A percentile compares a stretch with the other conserved stretches of the same genome.
phyloP scores from a whole-genome alignment of 2,797 vertebrate genomes.

The Harpagifer antarcticus region DNA sequence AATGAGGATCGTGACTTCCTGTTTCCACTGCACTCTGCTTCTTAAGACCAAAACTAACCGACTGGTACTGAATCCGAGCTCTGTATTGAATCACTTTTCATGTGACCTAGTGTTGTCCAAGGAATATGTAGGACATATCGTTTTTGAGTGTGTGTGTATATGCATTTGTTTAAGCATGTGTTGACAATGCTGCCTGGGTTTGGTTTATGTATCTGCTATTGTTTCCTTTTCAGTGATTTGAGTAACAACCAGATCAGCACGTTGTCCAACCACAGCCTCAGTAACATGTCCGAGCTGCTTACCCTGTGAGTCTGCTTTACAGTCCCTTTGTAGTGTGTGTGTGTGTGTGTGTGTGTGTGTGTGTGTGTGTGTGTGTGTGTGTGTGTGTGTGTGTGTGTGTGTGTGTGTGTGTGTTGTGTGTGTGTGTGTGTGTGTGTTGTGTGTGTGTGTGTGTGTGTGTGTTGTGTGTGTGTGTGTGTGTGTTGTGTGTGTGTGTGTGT shows the following conservation, averaged over 20 bases:
- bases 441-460: too few relatives aligned
- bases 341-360: too few relatives aligned
- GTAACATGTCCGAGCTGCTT: constrained; percentile 99
- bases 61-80: constrained; percentile 11
- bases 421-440: too few relatives aligned
- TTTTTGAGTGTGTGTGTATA: constrained; percentile 22
- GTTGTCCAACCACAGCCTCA: constrained; percentile 98
- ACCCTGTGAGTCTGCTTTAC: constrained; percentile 94
- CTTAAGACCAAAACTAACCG: constrained; percentile 57
- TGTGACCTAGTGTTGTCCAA: neutral
- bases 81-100: too few relatives aligned
- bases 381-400: too few relatives aligned
- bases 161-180: constrained; percentile 48
- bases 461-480: too few relatives aligned
- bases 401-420: too few relatives aligned
- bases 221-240: constrained; percentile 95
- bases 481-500: too few relatives aligned
- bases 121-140: constrained; percentile 8
- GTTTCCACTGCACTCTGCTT: constrained; percentile 33
- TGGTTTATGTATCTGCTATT: constrained; percentile 74
- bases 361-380: too few relatives aligned
- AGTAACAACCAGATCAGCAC: constrained; percentile 99
- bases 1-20: constrained; percentile 31
- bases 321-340: constrained; percentile 31
- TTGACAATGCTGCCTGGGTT: constrained; percentile 47